Percentiles rank a stretch among this genome's conserved stretches.
phyloP scores from a whole-genome alignment of 2,113 vertebrate genomes.

The Anguilla japonica region DNA sequence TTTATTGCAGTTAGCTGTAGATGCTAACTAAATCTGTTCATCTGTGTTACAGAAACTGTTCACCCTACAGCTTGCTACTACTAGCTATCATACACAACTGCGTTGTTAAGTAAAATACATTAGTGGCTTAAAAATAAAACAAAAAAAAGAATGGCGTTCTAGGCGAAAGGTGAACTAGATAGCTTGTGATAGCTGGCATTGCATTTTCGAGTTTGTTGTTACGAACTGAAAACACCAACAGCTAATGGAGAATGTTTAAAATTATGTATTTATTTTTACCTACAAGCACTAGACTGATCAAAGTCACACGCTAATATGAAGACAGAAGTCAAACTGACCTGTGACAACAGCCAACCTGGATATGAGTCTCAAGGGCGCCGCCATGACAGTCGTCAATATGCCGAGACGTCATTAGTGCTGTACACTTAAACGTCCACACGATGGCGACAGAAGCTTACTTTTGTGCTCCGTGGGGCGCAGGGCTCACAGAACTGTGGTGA shows the following conservation, averaged over 20 bases:
- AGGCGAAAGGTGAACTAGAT: no score
- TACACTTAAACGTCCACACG: slow-evolving; percentile 3
- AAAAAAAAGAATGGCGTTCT: no score
- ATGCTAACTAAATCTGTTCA: no score
- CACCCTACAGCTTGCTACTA: no score
- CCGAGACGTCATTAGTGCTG: slow-evolving; percentile 26
- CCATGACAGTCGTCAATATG: slow-evolving; percentile 48
- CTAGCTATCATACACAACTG: no score
- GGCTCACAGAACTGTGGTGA: background rate
- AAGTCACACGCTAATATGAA: background rate
- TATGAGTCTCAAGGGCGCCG: slow-evolving; percentile 58
- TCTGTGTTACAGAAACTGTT: no score
- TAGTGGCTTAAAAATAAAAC: no score
- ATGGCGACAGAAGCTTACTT: slow-evolving; percentile 19
- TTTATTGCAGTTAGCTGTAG: no score
- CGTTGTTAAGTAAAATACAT: no score
- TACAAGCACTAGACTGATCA: no score
- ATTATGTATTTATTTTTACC: background rate
- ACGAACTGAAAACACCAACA: background rate
- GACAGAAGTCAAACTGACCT: slow-evolving; percentile 44
- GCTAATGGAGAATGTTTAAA: no score
- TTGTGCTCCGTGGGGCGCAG: background rate
- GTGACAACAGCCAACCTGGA: slow-evolving; percentile 72
- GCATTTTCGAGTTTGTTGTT: background rate
- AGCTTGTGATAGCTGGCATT: no score